Conservation (phyloP, 2,888 invertebrate species). For the Ctena decussata region DNA sequence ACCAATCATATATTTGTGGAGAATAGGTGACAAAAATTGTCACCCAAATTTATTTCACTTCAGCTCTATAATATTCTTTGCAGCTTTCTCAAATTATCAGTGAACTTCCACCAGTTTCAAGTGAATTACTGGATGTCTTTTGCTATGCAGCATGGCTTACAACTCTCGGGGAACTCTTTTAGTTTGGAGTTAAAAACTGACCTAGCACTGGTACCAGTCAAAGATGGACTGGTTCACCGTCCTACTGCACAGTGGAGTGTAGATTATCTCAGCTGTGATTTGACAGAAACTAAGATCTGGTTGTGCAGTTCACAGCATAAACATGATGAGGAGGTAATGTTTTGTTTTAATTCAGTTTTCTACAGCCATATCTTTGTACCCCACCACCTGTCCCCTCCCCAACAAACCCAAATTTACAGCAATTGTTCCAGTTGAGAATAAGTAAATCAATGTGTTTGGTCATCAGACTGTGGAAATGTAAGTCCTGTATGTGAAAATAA, state of each 20-base stretch:
- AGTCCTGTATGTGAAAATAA: too few species aligned
- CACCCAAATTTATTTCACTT: too few species aligned
- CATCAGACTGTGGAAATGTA: too few species aligned
- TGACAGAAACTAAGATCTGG: conserved; percentile 89
- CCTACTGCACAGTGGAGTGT: conserved; percentile 97
- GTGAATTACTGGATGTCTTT: conserved; percentile 99
- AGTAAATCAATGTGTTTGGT: too few species aligned
- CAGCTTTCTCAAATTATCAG: conserved; percentile 91
- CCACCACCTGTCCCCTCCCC: too few species aligned
- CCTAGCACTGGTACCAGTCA: conserved; percentile 91
- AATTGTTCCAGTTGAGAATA: too few species aligned
- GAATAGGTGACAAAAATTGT: too few species aligned
- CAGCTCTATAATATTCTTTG: too few species aligned
- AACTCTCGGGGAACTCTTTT: conserved; percentile 82
- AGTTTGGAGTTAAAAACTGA: conserved; percentile 80
- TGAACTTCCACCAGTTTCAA: conserved; percentile 93
- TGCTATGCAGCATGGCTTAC: conserved; percentile 94
- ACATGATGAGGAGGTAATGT: conserved; percentile 65
- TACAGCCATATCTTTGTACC: too few species aligned
- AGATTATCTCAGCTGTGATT: conserved; percentile 96
- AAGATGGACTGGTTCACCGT: conserved; percentile 94
- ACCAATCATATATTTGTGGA: too few species aligned
- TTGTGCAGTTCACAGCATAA: conserved; percentile 75
- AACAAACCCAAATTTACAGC: too few species aligned
- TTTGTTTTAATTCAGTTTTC: not conserved